These are phyloP conservation scores for Gobionotothen gibberifrons DNA, from an alignment of 2,797 vertebrate genomes.

Conservation along the genomic window DNA sequence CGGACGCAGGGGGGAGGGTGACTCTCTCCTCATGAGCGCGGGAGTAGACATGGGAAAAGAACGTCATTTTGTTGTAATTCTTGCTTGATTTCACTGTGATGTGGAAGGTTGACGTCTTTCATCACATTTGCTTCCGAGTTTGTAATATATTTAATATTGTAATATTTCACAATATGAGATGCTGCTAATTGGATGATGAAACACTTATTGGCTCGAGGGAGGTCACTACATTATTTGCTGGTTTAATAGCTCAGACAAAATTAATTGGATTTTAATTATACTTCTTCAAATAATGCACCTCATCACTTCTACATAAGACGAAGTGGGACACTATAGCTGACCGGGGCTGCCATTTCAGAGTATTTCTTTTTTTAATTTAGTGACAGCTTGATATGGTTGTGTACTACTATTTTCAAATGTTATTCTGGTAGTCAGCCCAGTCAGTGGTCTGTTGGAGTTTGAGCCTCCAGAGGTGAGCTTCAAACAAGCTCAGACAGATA, in stretches of 20 bases:
- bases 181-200: slow-evolving; percentile 46
- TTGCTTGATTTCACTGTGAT: slow-evolving; percentile 22
- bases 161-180: slow-evolving; percentile 19
- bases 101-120: not conserved
- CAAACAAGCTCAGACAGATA: slow-evolving; percentile 53
- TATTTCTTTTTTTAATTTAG: slow-evolving; percentile 56
- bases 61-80: slow-evolving; percentile 32
- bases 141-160: too few species aligned
- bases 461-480: slow-evolving; percentile 56
- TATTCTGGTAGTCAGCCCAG: slow-evolving; percentile 56
- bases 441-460: slow-evolving; percentile 38
- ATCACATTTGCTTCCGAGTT: slow-evolving; percentile 24
- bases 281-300: slow-evolving; percentile 19
- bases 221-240: slow-evolving; percentile 23
- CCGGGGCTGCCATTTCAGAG: slow-evolving; percentile 39
- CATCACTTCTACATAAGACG: slow-evolving; percentile 18
- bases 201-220: slow-evolving; percentile 8
- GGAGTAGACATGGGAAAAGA: slow-evolving; percentile 26
- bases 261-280: slow-evolving; percentile 42
- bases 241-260: slow-evolving; percentile 38
- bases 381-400: slow-evolving; percentile 49
- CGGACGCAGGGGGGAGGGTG: slow-evolving; percentile 7
- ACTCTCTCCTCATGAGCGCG: slow-evolving; percentile 30
- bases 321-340: slow-evolving; percentile 45
- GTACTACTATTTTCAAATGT: slow-evolving; percentile 57